A percentile compares a stretch with the other conserved stretches of the same genome.
Conservation (phyloP, 1,140 invertebrate species). For the Scaptomyza pallida region DNA sequence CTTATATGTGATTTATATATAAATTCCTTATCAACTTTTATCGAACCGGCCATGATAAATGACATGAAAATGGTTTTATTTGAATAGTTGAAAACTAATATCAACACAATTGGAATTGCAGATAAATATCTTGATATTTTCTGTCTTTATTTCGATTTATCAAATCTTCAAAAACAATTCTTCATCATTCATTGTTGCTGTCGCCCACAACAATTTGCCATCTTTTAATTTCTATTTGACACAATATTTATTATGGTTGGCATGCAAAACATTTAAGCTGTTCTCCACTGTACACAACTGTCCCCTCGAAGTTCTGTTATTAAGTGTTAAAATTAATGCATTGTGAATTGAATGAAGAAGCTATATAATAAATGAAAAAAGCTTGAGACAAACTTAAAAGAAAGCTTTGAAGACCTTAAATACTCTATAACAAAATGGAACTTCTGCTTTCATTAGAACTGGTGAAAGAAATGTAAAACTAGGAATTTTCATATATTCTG, state of each 20-base stretch:
- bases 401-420: background rate
- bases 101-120: too few relatives aligned
- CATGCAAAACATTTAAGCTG: constrained; percentile 32
- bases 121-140: background rate
- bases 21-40: constrained; percentile 29
- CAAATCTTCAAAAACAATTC: constrained; percentile 22
- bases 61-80: constrained; percentile 3
- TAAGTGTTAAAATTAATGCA: constrained; percentile 11
- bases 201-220: constrained; percentile 54
- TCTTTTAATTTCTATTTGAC: constrained; percentile 67
- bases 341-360: too few relatives aligned
- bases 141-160: too few relatives aligned
- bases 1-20: constrained; percentile 21
- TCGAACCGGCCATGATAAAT: constrained; percentile 22
- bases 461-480: too few relatives aligned
- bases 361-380: too few relatives aligned
- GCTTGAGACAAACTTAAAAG: too few relatives aligned
- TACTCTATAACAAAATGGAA: background rate
- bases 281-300: too few relatives aligned
- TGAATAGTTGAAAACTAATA: too few relatives aligned
- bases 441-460: too few relatives aligned
- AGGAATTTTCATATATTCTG: too few relatives aligned
- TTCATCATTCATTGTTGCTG: constrained; percentile 31
- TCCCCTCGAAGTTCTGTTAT: constrained; percentile 2
- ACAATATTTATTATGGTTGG: constrained; percentile 56